Conservation (phyloP, 2,797 vertebrate genomes). For the Lacerta bilineata region DNA sequence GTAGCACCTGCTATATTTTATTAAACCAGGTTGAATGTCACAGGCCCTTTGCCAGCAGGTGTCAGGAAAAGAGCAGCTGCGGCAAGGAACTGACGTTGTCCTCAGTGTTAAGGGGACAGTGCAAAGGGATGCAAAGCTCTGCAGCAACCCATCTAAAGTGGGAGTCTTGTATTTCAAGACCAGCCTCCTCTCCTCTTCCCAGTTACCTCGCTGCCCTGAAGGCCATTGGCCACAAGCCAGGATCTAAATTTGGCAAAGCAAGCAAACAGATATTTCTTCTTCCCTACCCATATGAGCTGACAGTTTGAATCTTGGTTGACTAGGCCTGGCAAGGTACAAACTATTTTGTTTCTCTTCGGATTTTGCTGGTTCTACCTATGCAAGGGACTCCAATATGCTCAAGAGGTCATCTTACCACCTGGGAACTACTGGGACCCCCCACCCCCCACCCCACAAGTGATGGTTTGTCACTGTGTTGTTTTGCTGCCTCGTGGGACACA, state of each 20-base stretch:
- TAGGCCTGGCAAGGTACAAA: not conserved
- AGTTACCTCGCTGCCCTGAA: not conserved
- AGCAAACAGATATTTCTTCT: not conserved
- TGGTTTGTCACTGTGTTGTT: not conserved
- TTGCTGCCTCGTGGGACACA: not conserved
- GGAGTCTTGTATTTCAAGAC: conserved; percentile 8
- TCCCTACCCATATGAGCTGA: not conserved
- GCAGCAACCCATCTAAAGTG: not conserved
- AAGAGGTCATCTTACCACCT: not conserved
- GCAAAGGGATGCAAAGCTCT: not conserved
- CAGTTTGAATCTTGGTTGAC: too few relatives aligned
- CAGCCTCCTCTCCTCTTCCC: not conserved
- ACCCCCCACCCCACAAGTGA: too few relatives aligned
- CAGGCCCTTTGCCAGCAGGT: not conserved
- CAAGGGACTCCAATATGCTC: not conserved
- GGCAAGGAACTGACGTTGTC: not conserved
- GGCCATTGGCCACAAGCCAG: not conserved
- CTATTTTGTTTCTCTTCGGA: too few relatives aligned
- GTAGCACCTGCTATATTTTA: not conserved
- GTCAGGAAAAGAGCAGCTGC: not conserved
- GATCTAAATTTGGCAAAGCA: not conserved
- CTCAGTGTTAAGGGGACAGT: not conserved
- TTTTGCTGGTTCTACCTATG: not conserved
- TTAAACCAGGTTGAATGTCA: conserved; percentile 23
- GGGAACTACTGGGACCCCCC: not conserved